phyloP scores from a whole-genome alignment of 2,888 invertebrate genomes.

The Pherbina coryleti region DNA sequence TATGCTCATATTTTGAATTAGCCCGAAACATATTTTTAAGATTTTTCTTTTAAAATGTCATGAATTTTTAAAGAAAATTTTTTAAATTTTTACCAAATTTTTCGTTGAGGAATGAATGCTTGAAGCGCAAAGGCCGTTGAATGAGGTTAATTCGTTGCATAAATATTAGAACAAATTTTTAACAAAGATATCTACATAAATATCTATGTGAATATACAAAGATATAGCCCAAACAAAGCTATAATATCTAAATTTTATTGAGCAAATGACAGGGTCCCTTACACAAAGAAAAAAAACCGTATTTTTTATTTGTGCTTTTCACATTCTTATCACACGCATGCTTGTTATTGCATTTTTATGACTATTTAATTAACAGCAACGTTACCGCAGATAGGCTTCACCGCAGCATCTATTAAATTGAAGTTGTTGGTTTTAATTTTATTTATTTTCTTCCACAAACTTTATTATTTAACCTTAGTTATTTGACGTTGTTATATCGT shows the following conservation, averaged over 20 bases:
- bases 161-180: too few relatives aligned
- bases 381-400: not conserved
- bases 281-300: not conserved
- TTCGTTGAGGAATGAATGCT: too few relatives aligned
- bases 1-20: too few relatives aligned
- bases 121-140: too few relatives aligned
- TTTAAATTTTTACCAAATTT: too few relatives aligned
- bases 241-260: not conserved
- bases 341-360: conserved; percentile 1
- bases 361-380: conserved; percentile 8
- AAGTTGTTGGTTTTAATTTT: not conserved
- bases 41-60: too few relatives aligned
- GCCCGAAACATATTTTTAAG: too few relatives aligned
- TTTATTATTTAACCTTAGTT: not conserved
- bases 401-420: not conserved
- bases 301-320: not conserved
- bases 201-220: too few relatives aligned
- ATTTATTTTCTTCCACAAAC: not conserved
- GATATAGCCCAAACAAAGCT: too few relatives aligned
- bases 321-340: not conserved
- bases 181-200: too few relatives aligned
- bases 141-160: too few relatives aligned
- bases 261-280: not conserved
- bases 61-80: too few relatives aligned
- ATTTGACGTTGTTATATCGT: not conserved